A percentile compares a stretch with the other conserved stretches of the same genome.
These are phyloP conservation scores for Drosophila phalerata DNA, from an alignment of 2,888 invertebrate species.

Conservation along the genomic window DNA sequence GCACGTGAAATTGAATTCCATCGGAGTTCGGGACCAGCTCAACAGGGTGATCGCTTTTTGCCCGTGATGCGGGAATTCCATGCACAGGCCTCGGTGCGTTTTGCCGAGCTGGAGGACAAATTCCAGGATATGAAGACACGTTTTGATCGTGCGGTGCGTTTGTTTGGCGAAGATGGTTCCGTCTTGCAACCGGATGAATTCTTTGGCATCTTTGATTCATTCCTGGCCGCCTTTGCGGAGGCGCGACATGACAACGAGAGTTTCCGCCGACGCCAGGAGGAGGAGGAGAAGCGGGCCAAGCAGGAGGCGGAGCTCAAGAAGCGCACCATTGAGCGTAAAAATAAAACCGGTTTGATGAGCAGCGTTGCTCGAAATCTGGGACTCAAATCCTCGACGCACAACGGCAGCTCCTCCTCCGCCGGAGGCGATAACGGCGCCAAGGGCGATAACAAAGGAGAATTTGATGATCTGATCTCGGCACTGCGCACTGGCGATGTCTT, in stretches of 20 bases:
- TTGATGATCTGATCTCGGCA: slow-evolving; percentile 98
- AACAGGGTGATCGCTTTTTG: slow-evolving; percentile 93
- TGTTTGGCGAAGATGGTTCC: slow-evolving; percentile 95
- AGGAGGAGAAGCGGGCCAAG: slow-evolving; percentile 94
- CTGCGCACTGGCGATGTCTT: slow-evolving; percentile 97
- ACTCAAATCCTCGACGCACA: slow-evolving; percentile 86
- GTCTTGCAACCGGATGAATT: slow-evolving; percentile 96
- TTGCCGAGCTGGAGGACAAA: slow-evolving; percentile 96
- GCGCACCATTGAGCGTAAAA: slow-evolving; percentile 94
- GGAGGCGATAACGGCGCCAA: slow-evolving; percentile 86
- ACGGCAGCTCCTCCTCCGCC: slow-evolving; percentile 28
- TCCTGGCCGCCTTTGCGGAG: slow-evolving; percentile 93
- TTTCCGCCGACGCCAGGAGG: slow-evolving; percentile 92
- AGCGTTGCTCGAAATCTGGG: slow-evolving; percentile 91
- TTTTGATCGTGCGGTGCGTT: slow-evolving; percentile 94
- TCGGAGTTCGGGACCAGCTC: slow-evolving; percentile 89
- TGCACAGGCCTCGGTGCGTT: slow-evolving; percentile 95
- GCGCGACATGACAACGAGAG: slow-evolving; percentile 96
- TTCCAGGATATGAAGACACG: slow-evolving; percentile 98
- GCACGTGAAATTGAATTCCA: slow-evolving; percentile 96
- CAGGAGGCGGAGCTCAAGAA: slow-evolving; percentile 95
- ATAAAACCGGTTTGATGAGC: slow-evolving; percentile 91
- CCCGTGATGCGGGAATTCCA: slow-evolving; percentile 98
- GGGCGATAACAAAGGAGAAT: slow-evolving; percentile 91
- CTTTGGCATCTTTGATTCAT: slow-evolving; percentile 96